Evolutionary conservation across 2,797 vertebrate genomes (phyloP).

Genomic region (Cheirogaleus major): DNA sequence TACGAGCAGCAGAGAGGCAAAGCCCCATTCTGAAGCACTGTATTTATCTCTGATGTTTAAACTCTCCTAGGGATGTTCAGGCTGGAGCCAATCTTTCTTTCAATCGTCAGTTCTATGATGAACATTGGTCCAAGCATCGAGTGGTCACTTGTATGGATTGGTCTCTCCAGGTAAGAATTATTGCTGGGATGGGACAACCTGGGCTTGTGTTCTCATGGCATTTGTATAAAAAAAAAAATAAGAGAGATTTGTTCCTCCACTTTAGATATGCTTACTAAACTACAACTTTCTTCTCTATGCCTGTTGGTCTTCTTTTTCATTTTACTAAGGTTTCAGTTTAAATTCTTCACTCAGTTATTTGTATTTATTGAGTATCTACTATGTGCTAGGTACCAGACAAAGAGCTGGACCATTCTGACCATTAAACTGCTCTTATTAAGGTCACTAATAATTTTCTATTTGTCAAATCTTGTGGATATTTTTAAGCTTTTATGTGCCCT

Average conservation of each 20-base stretch:
- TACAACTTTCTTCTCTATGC: not conserved
- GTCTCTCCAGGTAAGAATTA: conserved; percentile 94
- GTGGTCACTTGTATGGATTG: conserved; percentile 98
- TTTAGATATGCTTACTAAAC: not conserved
- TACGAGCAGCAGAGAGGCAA: not conserved
- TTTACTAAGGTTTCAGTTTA: conserved; percentile 22
- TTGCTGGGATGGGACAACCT: not conserved
- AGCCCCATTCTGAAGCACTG: not conserved
- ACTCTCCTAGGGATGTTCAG: conserved; percentile 88
- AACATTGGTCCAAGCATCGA: conserved; percentile 98
- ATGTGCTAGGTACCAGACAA: not conserved
- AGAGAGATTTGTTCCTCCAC: not conserved
- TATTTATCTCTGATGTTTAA: conserved; percentile 51
- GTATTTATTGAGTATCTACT: not conserved
- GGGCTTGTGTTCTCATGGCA: not conserved
- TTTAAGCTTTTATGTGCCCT: not conserved
- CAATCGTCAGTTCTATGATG: conserved; percentile 96
- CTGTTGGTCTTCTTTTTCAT: not conserved
- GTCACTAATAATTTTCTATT: not conserved
- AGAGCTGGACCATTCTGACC: not conserved
- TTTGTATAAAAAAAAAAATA: not conserved
- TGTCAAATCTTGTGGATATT: not conserved
- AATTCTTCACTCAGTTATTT: not conserved
- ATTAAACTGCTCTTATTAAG: not conserved
- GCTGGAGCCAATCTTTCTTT: conserved; percentile 95